A percentile compares a stretch with the other conserved stretches of the same genome.
phyloP scores from a whole-genome alignment of 2,113 vertebrate species.

The Marcusenius ussheri region DNA sequence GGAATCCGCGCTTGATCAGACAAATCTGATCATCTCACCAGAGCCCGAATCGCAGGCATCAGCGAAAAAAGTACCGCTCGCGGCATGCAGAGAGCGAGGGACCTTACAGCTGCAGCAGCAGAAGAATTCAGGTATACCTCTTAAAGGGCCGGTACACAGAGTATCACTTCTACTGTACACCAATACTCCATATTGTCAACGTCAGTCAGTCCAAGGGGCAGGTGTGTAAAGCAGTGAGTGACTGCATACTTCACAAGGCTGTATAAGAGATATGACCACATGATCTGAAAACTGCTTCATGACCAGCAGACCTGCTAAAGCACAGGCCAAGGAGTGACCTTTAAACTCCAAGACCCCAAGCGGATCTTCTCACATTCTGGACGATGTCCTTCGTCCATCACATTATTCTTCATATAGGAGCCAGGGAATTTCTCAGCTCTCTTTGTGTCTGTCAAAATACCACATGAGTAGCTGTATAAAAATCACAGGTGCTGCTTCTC shows the following conservation, averaged over 20 bases:
- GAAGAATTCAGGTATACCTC: background rate
- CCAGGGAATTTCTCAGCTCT: background rate
- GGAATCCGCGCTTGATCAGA: background rate
- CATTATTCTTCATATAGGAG: background rate
- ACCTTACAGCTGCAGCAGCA: background rate
- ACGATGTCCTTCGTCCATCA: background rate
- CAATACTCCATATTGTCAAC: background rate
- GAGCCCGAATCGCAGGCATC: background rate
- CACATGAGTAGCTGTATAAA: background rate
- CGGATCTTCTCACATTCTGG: background rate
- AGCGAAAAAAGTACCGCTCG: background rate
- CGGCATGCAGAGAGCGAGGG: background rate
- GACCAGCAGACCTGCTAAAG: background rate
- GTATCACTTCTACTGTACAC: background rate
- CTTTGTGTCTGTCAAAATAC: background rate
- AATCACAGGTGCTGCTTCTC: background rate
- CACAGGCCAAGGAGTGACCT: background rate
- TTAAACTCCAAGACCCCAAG: background rate
- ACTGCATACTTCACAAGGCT: background rate
- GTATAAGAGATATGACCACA: background rate
- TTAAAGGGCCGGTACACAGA: background rate
- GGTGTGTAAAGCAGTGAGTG: background rate
- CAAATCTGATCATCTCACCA: background rate
- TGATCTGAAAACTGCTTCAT: background rate
- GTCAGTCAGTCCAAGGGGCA: background rate